phyloP scores from a whole-genome alignment of 2,888 invertebrate genomes.

The Odontocerum albicorne region DNA sequence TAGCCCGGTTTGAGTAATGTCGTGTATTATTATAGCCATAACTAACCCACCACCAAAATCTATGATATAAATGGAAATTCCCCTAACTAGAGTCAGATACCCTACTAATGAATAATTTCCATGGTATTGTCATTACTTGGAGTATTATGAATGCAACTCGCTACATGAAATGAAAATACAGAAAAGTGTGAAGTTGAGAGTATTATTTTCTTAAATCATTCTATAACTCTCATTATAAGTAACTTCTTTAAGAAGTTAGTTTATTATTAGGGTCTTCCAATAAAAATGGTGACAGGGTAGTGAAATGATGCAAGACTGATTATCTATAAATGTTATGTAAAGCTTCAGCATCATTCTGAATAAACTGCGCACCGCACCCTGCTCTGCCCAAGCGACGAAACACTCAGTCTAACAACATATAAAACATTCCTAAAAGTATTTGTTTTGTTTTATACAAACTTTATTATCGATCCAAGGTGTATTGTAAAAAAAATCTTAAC shows the following conservation, averaged over 20 bases:
- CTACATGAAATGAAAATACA: neutral
- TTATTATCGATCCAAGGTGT: no score
- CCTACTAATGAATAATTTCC: constrained; percentile 19
- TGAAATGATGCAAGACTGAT: constrained; percentile 6
- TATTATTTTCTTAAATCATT: constrained; percentile 14
- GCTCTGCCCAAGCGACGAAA: no score
- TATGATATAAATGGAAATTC: constrained; percentile 19
- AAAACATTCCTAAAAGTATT: constrained; percentile 12
- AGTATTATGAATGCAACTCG: constrained; percentile 6
- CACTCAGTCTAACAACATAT: no score
- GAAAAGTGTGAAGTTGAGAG: neutral
- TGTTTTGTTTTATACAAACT: no score
- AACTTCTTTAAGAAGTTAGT: constrained; percentile 18
- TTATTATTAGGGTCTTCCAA: constrained; percentile 16
- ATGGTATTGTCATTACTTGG: neutral
- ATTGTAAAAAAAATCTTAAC: no score
- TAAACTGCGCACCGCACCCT: neutral
- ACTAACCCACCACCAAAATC: no score
- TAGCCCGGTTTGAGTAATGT: no score
- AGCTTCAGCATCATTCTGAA: neutral
- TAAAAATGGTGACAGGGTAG: constrained; percentile 7
- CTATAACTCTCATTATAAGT: constrained; percentile 2
- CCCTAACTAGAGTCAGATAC: constrained; percentile 10
- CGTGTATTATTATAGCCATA: constrained; percentile 4
- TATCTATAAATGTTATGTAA: neutral